Percentiles rank a stretch among this genome's conserved stretches.
Evolutionary conservation across 2,113 vertebrate genomes (phyloP).

Genomic region (Lathamus discolor): DNA sequence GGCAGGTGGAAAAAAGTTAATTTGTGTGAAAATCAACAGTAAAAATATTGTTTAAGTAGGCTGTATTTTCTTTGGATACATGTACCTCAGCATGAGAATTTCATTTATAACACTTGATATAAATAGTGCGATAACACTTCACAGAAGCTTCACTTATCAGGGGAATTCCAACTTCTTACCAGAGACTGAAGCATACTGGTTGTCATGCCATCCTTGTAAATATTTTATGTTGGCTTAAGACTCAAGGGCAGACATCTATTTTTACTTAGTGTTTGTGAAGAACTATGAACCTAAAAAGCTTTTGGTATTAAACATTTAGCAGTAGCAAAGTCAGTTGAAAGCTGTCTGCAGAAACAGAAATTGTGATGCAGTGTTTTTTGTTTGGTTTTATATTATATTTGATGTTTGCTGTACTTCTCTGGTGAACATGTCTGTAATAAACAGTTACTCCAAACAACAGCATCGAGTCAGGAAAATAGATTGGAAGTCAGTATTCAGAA

Average conservation of each 20-base stretch:
- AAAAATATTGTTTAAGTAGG: conserved; percentile 33
- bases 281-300: conserved; percentile 54
- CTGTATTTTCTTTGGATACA: conserved; percentile 44
- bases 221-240: conserved; percentile 75
- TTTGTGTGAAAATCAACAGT: conserved; percentile 33
- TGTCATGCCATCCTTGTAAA: conserved; percentile 74
- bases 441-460: neutral
- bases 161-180: conserved; percentile 56
- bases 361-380: neutral
- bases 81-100: conserved; percentile 29
- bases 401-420: neutral
- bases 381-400: conserved; percentile 6
- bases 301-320: conserved; percentile 34
- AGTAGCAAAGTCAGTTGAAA: conserved; percentile 24
- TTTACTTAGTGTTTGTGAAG: conserved; percentile 59
- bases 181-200: conserved; percentile 27
- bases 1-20: neutral
- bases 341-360: neutral
- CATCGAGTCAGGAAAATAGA: neutral
- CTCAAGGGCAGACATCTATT: conserved; percentile 67
- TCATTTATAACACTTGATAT: conserved; percentile 49
- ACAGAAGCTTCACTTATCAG: conserved; percentile 52
- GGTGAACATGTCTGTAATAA: neutral
- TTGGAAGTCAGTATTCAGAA: neutral
- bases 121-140: conserved; percentile 62